Evolutionary conservation across 2,113 vertebrate genomes (phyloP).

Genomic region (Macrotus californicus): DNA sequence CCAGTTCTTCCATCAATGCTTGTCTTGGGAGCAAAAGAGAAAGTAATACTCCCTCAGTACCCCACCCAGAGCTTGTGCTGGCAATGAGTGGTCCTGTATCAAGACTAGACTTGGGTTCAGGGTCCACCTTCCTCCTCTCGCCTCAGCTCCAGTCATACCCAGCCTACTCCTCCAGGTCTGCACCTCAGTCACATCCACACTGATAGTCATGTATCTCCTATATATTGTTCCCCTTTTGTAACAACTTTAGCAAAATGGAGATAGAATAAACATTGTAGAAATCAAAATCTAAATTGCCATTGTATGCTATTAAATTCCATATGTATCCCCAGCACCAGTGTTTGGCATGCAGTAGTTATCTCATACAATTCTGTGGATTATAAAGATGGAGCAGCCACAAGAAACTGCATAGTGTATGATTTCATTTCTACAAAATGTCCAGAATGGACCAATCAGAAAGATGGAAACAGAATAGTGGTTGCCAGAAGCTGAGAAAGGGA

Average conservation of each 20-base stretch:
- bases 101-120: background rate
- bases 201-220: background rate
- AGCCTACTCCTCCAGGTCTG: background rate
- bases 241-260: background rate
- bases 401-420: background rate
- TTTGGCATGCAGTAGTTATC: background rate
- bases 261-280: background rate
- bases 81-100: too few species aligned
- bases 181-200: background rate
- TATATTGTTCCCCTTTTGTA: background rate
- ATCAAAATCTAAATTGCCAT: background rate
- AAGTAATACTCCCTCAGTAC: background rate
- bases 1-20: conserved; percentile 3
- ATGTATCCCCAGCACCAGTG: background rate
- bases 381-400: background rate
- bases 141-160: background rate
- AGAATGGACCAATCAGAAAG: background rate
- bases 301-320: background rate
- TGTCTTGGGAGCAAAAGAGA: conserved; percentile 53
- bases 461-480: background rate
- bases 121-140: background rate
- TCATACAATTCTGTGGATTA: background rate
- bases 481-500: background rate
- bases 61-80: background rate
- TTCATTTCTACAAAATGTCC: background rate